phyloP scores from a whole-genome alignment of 2,797 vertebrate species.

The Antennarius maculatus region DNA sequence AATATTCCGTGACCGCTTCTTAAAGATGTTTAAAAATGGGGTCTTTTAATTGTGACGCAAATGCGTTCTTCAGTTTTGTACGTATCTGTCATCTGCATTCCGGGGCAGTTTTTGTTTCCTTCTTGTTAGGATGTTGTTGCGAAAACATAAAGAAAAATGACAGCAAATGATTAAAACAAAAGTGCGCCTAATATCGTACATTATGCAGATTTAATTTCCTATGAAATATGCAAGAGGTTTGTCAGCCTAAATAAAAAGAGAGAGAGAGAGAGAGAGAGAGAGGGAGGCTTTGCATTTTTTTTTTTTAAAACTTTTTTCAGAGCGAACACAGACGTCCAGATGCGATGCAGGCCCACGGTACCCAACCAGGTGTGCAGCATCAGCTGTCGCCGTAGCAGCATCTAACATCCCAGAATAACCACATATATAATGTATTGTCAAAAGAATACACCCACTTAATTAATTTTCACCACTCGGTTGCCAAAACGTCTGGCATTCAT shows the following conservation, averaged over 20 bases:
- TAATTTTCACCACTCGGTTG: neutral
- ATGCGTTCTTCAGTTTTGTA: constrained; percentile 6
- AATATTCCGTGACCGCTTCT: constrained; percentile 28
- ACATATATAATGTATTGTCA: neutral
- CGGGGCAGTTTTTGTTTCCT: neutral
- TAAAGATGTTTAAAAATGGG: constrained; percentile 31
- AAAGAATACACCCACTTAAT: constrained; percentile 1
- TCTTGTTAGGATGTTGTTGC: neutral
- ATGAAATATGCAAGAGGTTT: constrained; percentile 9
- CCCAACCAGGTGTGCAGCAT: constrained; percentile 50
- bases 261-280: neutral
- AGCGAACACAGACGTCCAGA: constrained; percentile 51
- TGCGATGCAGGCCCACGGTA: constrained; percentile 44
- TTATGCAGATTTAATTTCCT: constrained; percentile 5
- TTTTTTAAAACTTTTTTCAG: constrained; percentile 34
- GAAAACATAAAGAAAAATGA: neutral
- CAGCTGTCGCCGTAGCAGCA: constrained; percentile 37
- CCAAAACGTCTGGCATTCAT: neutral
- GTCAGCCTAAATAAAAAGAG: neutral
- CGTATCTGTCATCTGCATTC: constrained; percentile 7
- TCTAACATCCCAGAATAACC: constrained; percentile 29
- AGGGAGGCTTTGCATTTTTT: neutral
- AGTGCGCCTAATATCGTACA: too few species aligned
- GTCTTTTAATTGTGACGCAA: constrained; percentile 3
- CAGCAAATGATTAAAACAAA: neutral